Evolutionary conservation across 53 echinoderm and acorn worm genomes (phyloP), one percentile per base, ranked within the genome.

Genomic region (Echinarachnius parma): DNA sequence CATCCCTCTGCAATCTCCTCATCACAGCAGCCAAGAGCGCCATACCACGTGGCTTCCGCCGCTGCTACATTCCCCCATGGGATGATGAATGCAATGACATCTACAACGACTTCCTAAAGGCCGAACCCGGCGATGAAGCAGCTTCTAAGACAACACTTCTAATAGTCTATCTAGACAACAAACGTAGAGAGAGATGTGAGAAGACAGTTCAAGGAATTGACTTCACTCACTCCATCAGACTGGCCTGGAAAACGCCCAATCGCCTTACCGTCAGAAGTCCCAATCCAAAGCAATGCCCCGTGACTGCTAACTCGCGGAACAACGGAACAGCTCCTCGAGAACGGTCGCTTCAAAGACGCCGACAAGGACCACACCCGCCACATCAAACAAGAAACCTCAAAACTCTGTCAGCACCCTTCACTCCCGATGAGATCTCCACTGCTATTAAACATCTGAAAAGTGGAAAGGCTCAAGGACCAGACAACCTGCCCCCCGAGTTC

Each of bases 401-500:
- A 13, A 22, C 22, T 5, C 55, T 72, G 44, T 59, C 45, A 9
- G 16, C 27, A 22, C 39, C 28, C n/a, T 75, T 75, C 59, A 37
- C 59, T 4, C 15, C 9, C 11, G 42, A 36, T 18, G 75, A 75
- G 45, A n/a, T 75, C 30, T 4, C 27, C 15, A 11, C 46, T 14
- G 75, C 59, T 16, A 25, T 75, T 16, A 34, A 15, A 21, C 44
- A 59, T 1, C 34, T 58, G 11, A 46, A 75, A 28, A 42, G 37
- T 26, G 60, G 60, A 25, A 75, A 75, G 60, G 76, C 76, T 32
- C 61, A 60, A 1, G 75, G 75, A 37, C 75, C 75, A 58, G 75
- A 75, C 29, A 75, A 75, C 46, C 37, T 75, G 18, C 60, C 28
- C 3, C 59, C 75, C 37, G 75, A 75, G 32, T 59, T 58, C 16